Conservation (phyloP, 2,888 invertebrate genomes). For the Agrochola lychnidis region DNA sequence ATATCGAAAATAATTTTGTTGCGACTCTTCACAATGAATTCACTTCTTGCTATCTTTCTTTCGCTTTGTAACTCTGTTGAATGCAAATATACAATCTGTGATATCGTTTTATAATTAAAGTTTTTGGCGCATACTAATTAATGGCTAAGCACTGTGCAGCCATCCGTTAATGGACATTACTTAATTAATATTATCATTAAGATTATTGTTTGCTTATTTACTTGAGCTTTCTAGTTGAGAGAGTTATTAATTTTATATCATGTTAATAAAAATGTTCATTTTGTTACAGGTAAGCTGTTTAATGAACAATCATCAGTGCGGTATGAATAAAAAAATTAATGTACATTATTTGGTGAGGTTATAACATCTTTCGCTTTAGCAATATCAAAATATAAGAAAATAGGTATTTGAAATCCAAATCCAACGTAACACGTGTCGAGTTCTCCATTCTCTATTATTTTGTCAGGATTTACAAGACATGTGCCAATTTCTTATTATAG, state of each 20-base stretch:
- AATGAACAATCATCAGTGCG: background rate
- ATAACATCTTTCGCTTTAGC: background rate
- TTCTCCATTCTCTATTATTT: background rate
- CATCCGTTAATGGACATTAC: background rate
- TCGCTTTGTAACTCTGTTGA: background rate
- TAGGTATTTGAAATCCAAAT: background rate
- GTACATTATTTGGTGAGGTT: background rate
- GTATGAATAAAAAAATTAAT: background rate
- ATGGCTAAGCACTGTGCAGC: constrained; percentile 18
- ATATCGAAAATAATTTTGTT: background rate
- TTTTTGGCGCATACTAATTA: constrained; percentile 28
- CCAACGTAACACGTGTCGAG: background rate
- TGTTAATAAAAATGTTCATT: constrained; percentile 21
- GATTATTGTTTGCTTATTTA: constrained; percentile 22
- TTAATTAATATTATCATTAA: constrained; percentile 25
- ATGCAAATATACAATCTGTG: background rate
- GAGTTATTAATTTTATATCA: background rate
- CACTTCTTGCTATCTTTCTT: background rate
- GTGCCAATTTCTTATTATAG: background rate
- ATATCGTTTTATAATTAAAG: constrained; percentile 1
- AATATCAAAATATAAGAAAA: background rate
- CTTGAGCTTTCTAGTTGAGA: background rate
- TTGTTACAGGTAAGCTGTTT: constrained; percentile 42
- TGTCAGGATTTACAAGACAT: background rate
- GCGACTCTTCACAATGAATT: background rate